Conservation (phyloP, 2,113 vertebrate species). For the Peromyscus polionotus region DNA sequence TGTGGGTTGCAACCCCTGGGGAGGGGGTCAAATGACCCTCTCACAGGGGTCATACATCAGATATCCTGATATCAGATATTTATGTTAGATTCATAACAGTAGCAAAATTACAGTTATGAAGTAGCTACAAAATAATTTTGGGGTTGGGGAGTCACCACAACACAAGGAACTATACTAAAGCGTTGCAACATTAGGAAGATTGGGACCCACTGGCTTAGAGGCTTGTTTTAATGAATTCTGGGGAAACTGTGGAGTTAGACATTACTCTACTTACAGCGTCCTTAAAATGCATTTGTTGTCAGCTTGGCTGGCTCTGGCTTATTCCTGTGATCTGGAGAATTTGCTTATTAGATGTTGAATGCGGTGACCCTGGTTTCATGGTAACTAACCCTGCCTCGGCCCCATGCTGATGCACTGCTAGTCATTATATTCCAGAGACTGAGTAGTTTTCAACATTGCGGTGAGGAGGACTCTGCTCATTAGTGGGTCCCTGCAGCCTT, state of each 20-base stretch:
- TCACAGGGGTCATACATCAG: not conserved
- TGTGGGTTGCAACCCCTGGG: not conserved
- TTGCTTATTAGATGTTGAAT: constrained; percentile 58
- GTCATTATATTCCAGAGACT: constrained; percentile 69
- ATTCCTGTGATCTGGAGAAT: constrained; percentile 64
- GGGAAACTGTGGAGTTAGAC: not conserved
- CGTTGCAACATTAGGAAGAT: not conserved
- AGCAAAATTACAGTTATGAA: not conserved
- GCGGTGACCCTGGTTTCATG: constrained; percentile 59
- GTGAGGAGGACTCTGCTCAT: constrained; percentile 64
- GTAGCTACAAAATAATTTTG: not conserved
- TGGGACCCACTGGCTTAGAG: not conserved
- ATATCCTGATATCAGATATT: not conserved
- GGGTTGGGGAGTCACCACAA: not conserved
- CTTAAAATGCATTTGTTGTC: constrained; percentile 31
- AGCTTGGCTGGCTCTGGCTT: constrained; percentile 5
- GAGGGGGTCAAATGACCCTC: not conserved
- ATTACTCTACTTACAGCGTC: not conserved
- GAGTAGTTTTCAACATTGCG: constrained; percentile 59
- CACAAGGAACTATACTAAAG: not conserved
- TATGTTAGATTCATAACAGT: not conserved
- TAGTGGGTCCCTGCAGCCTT: constrained; percentile 64
- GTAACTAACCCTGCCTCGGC: constrained; percentile 65
- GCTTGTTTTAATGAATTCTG: constrained; percentile 24
- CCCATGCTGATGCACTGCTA: constrained; percentile 38